A percentile compares a stretch with the other conserved stretches of the same genome.
phyloP scores from a whole-genome alignment of 2,888 invertebrate genomes.

The Suillia variegata region DNA sequence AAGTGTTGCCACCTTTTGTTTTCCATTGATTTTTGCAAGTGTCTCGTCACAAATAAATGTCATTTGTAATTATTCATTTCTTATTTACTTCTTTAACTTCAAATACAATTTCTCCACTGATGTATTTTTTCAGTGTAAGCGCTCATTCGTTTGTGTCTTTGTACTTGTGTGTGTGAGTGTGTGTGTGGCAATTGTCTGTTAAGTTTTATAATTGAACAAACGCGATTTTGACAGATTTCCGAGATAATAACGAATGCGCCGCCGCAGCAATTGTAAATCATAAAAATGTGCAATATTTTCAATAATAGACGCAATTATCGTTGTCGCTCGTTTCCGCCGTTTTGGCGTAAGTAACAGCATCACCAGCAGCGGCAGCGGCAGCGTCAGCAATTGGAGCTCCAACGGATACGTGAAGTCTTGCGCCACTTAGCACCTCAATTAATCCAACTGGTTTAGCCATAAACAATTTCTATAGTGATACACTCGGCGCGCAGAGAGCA shows the following conservation, averaged over 20 bases:
- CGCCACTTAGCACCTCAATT: too few relatives aligned
- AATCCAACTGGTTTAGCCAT: too few relatives aligned
- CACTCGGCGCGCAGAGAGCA: too few relatives aligned
- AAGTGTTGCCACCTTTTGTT: too few relatives aligned
- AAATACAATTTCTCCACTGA: not conserved
- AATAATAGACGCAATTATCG: slow-evolving; percentile 5
- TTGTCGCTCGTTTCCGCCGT: not conserved
- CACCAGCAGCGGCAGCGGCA: not conserved
- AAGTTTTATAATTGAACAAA: slow-evolving; percentile 14
- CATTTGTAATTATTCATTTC: too few relatives aligned
- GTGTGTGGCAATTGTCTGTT: slow-evolving; percentile 5
- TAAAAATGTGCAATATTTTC: slow-evolving; percentile 2
- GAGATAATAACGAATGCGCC: slow-evolving; percentile 3
- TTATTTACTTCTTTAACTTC: too few relatives aligned
- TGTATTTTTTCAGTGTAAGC: not conserved
- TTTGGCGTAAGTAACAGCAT: not conserved
- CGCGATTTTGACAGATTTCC: slow-evolving; percentile 16
- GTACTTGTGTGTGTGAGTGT: not conserved
- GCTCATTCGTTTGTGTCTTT: not conserved
- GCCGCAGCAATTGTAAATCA: slow-evolving; percentile 1
- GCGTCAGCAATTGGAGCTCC: not conserved
- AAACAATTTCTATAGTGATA: too few relatives aligned
- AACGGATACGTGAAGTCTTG: not conserved
- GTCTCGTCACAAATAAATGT: too few relatives aligned
- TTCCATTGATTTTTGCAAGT: too few relatives aligned